A percentile compares a stretch with the other conserved stretches of the same genome.
Conservation (phyloP, 2,888 invertebrate genomes). For the Ctena decussata region DNA sequence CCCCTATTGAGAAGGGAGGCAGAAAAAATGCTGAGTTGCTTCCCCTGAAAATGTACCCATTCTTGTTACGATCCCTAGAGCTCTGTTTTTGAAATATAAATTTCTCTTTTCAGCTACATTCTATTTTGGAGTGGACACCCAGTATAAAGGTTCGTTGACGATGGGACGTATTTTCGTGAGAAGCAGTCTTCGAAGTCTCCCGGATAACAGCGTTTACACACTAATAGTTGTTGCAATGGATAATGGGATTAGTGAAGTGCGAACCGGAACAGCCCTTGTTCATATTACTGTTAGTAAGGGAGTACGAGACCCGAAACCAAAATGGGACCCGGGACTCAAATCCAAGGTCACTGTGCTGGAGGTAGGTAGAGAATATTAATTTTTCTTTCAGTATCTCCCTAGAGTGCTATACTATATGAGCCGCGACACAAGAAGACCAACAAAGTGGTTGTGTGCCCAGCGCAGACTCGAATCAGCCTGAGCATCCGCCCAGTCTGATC, state of each 20-base stretch:
- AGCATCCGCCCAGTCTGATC: no score
- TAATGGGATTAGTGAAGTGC: conserved; percentile 63
- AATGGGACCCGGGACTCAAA: conserved; percentile 36
- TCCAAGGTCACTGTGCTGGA: conserved; percentile 36
- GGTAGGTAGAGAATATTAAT: conserved; percentile 21
- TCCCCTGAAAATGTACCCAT: no score
- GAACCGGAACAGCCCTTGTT: conserved; percentile 72
- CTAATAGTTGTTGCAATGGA: conserved; percentile 66
- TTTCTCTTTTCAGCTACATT: neutral
- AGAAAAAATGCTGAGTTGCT: no score
- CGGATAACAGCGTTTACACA: conserved; percentile 40
- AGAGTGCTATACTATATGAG: no score
- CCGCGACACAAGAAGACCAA: no score
- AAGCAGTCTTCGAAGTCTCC: conserved; percentile 31
- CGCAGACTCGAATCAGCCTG: no score
- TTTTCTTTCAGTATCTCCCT: neutral
- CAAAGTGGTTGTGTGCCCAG: no score
- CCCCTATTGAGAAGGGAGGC: no score
- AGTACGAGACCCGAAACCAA: conserved; percentile 72
- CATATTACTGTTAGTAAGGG: conserved; percentile 88
- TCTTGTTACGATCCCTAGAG: no score
- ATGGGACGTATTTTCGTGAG: conserved; percentile 35
- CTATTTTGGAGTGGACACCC: conserved; percentile 30
- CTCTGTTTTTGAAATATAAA: no score
- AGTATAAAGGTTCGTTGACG: neutral